Evolutionary conservation across 2,797 vertebrate species (phyloP).

Genomic region (Galaxias olidus): DNA sequence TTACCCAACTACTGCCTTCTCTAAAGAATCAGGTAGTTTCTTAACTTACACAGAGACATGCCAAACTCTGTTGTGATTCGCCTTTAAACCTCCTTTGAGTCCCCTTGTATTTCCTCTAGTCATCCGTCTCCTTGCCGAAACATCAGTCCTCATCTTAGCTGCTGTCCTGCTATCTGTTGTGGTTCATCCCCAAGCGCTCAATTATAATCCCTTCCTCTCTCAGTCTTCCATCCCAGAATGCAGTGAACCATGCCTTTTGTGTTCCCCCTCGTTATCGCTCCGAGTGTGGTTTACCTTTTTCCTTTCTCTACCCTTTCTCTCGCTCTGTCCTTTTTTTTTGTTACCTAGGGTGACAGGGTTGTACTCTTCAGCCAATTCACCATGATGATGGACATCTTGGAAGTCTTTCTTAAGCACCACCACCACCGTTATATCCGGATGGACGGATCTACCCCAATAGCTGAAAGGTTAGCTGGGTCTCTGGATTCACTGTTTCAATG

Average conservation of each 20-base stretch:
- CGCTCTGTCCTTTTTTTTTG: background rate
- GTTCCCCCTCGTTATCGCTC: background rate
- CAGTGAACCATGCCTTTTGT: background rate
- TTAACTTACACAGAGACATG: background rate
- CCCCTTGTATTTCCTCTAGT: background rate
- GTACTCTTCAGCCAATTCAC: constrained; percentile 88
- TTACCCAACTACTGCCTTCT: constrained; percentile 74
- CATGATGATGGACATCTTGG: constrained; percentile 87
- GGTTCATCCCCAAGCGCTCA: background rate
- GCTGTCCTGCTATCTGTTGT: background rate
- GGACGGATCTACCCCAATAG: constrained; percentile 85
- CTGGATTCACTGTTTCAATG: too few relatives aligned
- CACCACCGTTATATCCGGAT: constrained; percentile 80
- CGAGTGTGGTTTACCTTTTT: background rate
- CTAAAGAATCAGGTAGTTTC: constrained; percentile 76
- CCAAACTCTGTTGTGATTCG: too few relatives aligned
- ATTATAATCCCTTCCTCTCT: background rate
- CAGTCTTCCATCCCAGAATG: background rate
- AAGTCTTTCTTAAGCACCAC: constrained; percentile 80
- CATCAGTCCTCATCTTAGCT: background rate
- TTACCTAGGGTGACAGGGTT: constrained; percentile 78
- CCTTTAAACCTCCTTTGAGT: background rate
- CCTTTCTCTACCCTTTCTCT: background rate
- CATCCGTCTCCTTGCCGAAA: background rate
- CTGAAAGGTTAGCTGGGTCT: constrained; percentile 70